Evolutionary conservation across 35 echinoderm and acorn worm genomes (phyloP), one percentile per base, ranked within the genome.

Genomic region (Holothuria glaberrima): DNA sequence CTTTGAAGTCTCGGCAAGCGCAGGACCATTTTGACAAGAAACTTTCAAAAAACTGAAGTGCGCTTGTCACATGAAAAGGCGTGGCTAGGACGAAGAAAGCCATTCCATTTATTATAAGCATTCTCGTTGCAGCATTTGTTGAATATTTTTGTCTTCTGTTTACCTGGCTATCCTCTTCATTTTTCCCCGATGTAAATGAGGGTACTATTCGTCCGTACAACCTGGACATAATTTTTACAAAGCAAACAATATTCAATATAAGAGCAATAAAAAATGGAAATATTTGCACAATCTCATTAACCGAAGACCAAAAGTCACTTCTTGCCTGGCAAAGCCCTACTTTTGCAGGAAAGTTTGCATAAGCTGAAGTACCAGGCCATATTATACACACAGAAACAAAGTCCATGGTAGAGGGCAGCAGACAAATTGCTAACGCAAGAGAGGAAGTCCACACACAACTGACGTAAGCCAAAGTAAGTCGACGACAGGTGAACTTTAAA

Each of bases 181-280:
- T 19, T 41, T 9, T 7, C n/a, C 18, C 16, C 35, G 16, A 9
- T 48, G 27, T 6, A 21, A 12, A 14, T 34, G 29, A 30, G 24
- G 29, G 17, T 12, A 34, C 28, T 6, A 90, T 50, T 25, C 89
- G 59, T 7, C 59, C 30, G 45, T 90, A 72, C 14, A 94, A 69
- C 31, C 71, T 85, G 52, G 76, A 36, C 18, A 90, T 85, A 44
- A 90, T 94, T 32, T 82, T 82, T 20, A 78, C 32, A 29, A 86
- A 87, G 13, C 90, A 33, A 33, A 86, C 21, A 9, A 71, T 54
- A 30, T 90, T 94, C 0, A 86, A 35, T 16, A 86, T 44, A 80
- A 94, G 46, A 38, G 80, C 92, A n/a, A 90, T 62, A 28, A 94
- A 86, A 34, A 94, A 94, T 20, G 88, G 88, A 45, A 90, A 62